Conservation (phyloP, 2,113 vertebrate species). For the Leiothrix lutea region DNA sequence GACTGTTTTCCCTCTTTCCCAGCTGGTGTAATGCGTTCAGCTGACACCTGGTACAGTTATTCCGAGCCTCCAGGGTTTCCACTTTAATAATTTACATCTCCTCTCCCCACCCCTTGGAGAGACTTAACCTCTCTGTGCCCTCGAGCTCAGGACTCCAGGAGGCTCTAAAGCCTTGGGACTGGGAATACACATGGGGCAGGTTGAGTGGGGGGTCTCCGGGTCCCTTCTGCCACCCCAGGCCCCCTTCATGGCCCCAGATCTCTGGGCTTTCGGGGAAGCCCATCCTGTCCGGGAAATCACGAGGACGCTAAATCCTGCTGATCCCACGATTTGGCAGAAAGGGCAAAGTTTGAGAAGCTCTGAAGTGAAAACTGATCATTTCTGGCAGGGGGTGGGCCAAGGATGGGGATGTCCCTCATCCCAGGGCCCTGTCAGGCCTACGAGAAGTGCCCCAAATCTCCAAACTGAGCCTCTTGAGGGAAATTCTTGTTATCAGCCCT, state of each 20-base stretch:
- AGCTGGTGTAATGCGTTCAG: not conserved
- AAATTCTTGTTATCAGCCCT: not conserved
- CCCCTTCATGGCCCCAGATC: not conserved
- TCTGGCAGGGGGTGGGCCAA: not conserved
- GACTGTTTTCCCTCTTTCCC: not conserved
- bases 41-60: not conserved
- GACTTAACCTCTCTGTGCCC: not conserved
- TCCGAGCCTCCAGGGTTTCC: not conserved
- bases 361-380: not conserved
- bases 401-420: not conserved
- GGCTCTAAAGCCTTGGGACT: not conserved
- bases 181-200: not conserved
- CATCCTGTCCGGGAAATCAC: not conserved
- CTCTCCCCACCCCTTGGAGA: not conserved
- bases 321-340: not conserved
- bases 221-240: not conserved
- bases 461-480: not conserved
- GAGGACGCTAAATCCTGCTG: not conserved
- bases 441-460: rapidly evolving
- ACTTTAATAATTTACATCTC: slow-evolving; percentile 45
- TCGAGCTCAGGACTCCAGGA: not conserved
- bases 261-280: not conserved
- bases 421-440: not conserved
- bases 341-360: not conserved
- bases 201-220: rapidly evolving